Conservation (phyloP, 1,140 invertebrate genomes). For the Drosophila sechellia region DNA sequence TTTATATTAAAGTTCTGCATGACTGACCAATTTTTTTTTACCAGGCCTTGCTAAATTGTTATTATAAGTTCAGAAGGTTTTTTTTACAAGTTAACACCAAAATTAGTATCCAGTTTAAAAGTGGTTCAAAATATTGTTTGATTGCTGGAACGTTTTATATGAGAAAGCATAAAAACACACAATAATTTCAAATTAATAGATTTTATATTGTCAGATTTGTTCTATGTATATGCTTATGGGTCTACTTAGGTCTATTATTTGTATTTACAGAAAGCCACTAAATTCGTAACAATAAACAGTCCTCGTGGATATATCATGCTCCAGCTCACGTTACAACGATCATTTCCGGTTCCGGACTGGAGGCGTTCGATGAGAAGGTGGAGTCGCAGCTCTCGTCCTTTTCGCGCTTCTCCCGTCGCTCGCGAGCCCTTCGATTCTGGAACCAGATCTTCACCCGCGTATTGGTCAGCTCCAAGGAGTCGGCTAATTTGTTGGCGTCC, state of each 20-base stretch:
- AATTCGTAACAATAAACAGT: slow-evolving; percentile 41
- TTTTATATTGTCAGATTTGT: slow-evolving; percentile 1
- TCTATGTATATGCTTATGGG: not conserved
- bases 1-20: no score
- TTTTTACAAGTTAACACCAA: no score
- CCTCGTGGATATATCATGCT: not conserved
- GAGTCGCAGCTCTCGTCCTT: slow-evolving; percentile 79
- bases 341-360: slow-evolving; percentile 79
- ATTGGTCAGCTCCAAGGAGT: slow-evolving; percentile 85
- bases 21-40: no score
- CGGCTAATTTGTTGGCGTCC: slow-evolving; percentile 85
- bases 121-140: no score
- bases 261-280: slow-evolving; percentile 38
- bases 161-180: no score
- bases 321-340: slow-evolving; percentile 46
- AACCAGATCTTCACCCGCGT: slow-evolving; percentile 93
- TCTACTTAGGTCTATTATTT: not conserved
- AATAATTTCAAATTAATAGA: not conserved
- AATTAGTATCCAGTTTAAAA: no score
- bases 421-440: slow-evolving; percentile 91
- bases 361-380: slow-evolving; percentile 78
- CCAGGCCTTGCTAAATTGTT: no score
- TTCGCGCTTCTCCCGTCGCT: slow-evolving; percentile 87
- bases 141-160: no score
- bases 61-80: no score